Conservation (phyloP, 2,113 vertebrate genomes). For the Lepidothrix coronata region DNA sequence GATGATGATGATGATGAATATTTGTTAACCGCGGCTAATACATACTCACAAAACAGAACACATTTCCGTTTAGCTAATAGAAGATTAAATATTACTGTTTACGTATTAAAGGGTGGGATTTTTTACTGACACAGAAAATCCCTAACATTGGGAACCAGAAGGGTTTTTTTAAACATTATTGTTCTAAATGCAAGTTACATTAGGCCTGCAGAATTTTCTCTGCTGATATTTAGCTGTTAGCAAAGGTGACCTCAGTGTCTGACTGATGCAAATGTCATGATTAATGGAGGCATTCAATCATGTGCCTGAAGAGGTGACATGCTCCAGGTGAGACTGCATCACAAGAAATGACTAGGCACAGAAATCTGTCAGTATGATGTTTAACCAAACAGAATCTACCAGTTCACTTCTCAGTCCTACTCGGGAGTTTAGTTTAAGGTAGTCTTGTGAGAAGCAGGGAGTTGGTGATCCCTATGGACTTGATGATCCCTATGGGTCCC, state of each 20-base stretch:
- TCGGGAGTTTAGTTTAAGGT: neutral
- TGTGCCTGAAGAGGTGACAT: neutral
- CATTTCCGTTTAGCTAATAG: neutral
- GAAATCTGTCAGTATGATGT: neutral
- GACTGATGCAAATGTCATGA: neutral
- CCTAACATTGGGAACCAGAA: neutral
- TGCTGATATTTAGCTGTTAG: slow-evolving; percentile 37
- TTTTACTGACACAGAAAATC: neutral
- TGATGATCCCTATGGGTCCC: neutral
- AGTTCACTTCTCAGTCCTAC: neutral
- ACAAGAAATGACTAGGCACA: slow-evolving; percentile 12
- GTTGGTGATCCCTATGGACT: no score
- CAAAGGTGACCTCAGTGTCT: slow-evolving; percentile 10
- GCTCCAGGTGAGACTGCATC: slow-evolving; percentile 19
- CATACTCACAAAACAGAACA: neutral
- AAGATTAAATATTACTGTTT: neutral
- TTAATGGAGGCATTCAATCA: slow-evolving; percentile 6
- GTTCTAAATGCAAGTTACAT: slow-evolving; percentile 14
- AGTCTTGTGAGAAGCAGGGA: neutral
- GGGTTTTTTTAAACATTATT: neutral
- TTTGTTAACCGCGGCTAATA: neutral
- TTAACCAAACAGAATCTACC: neutral
- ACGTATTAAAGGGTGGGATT: neutral
- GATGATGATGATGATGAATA: neutral
- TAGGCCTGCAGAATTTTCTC: neutral